These are phyloP conservation scores for Hippoglossus stenolepis DNA, from an alignment of 2,113 vertebrate species.

Conservation along the genomic window DNA sequence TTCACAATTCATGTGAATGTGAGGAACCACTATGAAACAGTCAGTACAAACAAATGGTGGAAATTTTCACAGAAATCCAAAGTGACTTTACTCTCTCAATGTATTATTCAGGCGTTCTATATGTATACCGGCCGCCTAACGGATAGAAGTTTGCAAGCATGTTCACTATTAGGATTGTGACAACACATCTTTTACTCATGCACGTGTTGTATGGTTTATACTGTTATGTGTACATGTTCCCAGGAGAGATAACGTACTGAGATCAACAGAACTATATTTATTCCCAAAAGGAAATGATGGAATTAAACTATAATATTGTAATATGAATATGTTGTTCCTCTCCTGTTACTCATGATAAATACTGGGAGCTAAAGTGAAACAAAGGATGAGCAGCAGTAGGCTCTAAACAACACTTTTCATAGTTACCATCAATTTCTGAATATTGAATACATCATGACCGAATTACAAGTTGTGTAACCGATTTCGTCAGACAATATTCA, in stretches of 20 bases:
- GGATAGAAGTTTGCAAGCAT: constrained; percentile 18
- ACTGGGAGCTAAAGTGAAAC: background rate
- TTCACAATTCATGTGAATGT: background rate
- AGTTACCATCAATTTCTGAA: constrained; percentile 25
- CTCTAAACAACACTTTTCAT: background rate
- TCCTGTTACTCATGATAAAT: background rate
- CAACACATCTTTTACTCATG: background rate
- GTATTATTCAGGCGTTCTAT: constrained; percentile 22
- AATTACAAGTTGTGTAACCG: constrained; percentile 7
- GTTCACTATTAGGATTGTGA: constrained; percentile 12
- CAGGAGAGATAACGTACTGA: background rate
- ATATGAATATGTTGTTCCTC: background rate
- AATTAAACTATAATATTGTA: background rate
- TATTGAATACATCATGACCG: constrained; percentile 3
- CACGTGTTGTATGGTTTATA: background rate
- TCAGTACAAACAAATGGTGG: constrained; percentile 27
- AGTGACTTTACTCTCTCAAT: constrained; percentile 39
- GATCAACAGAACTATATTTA: constrained; percentile 1
- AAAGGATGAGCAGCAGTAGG: background rate
- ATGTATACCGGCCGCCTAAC: background rate
- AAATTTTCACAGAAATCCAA: constrained; percentile 41
- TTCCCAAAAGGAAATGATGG: background rate
- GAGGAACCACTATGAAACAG: constrained; percentile 26
- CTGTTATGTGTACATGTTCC: too few relatives aligned
- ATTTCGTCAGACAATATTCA: constrained; percentile 6